A percentile compares a stretch with the other conserved stretches of the same genome.
Evolutionary conservation across 2,113 vertebrate genomes (phyloP).

Genomic region (Motacilla tschutschensis): DNA sequence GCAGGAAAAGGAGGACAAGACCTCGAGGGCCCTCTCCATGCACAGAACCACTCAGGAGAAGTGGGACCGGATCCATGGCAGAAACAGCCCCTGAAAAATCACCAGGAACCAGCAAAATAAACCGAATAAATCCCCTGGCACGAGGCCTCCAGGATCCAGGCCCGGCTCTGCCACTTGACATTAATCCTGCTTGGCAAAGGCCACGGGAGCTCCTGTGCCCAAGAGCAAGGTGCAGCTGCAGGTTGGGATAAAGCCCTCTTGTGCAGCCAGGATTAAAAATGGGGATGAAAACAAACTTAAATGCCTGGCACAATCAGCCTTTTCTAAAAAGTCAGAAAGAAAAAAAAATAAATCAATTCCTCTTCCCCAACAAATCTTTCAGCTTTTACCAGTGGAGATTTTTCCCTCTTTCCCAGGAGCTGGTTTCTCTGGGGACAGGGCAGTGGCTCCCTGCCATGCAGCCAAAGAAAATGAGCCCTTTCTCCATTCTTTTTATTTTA

Average conservation of each 20-base stretch:
- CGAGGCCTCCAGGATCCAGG: not conserved
- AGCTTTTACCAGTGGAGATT: not conserved
- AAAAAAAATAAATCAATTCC: not conserved
- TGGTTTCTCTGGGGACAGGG: not conserved
- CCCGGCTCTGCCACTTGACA: not conserved
- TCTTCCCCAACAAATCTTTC: not conserved
- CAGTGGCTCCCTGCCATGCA: not conserved
- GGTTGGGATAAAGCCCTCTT: slow-evolving; percentile 1
- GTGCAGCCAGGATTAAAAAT: not conserved
- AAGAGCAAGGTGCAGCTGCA: slow-evolving; percentile 29
- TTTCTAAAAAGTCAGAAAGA: not conserved
- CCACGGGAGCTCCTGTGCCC: not conserved
- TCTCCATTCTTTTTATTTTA: not conserved
- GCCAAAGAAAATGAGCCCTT: not conserved
- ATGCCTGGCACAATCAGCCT: not conserved
- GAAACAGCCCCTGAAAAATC: not conserved
- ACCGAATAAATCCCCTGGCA: not conserved
- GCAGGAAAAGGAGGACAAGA: not conserved
- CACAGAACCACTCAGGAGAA: not conserved
- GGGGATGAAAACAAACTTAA: not conserved
- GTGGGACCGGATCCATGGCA: not conserved
- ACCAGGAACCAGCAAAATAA: not conserved
- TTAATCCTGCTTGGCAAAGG: slow-evolving; percentile 22
- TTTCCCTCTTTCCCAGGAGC: not conserved
- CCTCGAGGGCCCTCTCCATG: not conserved